A percentile compares a stretch with the other conserved stretches of the same genome.
Evolutionary conservation across 2,113 vertebrate genomes (phyloP).

Genomic region (Cisticola juncidis): DNA sequence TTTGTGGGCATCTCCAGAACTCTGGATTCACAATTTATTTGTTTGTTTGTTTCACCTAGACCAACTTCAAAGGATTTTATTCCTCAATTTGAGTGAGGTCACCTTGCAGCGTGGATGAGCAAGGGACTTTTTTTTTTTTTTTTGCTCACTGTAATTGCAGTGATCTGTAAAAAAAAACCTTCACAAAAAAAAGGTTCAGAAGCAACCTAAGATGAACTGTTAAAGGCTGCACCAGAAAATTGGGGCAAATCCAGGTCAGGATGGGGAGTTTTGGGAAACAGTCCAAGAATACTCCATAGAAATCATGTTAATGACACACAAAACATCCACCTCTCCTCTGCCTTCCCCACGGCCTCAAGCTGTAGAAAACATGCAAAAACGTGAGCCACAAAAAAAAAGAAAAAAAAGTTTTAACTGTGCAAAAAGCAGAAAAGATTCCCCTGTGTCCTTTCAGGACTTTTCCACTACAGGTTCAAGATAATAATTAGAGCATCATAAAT

Average conservation of each 20-base stretch:
- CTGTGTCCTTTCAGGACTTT: background rate
- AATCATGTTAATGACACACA: background rate
- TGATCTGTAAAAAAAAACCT: background rate
- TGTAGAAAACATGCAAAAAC: background rate
- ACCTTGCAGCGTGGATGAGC: background rate
- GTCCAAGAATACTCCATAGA: background rate
- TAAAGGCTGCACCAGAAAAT: background rate
- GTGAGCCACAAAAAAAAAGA: background rate
- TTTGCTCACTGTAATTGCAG: background rate
- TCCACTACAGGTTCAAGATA: background rate
- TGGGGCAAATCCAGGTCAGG: background rate
- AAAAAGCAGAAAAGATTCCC: background rate
- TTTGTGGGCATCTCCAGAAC: background rate
- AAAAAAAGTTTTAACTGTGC: background rate
- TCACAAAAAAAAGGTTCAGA: background rate
- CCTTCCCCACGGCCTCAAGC: background rate
- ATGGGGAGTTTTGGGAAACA: background rate
- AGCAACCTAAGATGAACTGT: background rate
- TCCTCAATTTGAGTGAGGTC: background rate
- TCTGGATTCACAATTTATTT: background rate
- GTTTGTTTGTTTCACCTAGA: background rate
- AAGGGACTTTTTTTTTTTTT: background rate
- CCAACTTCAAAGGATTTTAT: background rate
- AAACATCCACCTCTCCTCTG: background rate
- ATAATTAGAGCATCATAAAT: background rate